Conservation (phyloP, 1,140 invertebrate genomes). For the Heliconius nattereri region DNA sequence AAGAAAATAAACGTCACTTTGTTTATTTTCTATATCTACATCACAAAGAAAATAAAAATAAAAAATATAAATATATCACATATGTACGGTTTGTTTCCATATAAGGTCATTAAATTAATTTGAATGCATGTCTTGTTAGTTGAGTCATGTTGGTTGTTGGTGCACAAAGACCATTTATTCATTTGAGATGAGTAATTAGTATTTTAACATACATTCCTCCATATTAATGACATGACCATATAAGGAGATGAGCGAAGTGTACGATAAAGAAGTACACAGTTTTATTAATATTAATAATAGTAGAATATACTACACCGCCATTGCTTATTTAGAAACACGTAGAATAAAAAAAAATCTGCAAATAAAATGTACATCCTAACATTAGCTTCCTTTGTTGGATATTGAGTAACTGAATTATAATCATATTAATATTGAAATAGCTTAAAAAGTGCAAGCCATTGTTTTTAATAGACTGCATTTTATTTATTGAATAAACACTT, state of each 20-base stretch:
- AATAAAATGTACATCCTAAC: too few relatives aligned
- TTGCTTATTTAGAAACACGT: neutral
- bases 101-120: slow-evolving; percentile 11
- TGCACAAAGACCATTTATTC: slow-evolving; percentile 38
- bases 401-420: too few relatives aligned
- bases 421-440: too few relatives aligned
- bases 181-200: slow-evolving; percentile 41
- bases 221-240: slow-evolving; percentile 31
- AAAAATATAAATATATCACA: neutral
- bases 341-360: too few relatives aligned
- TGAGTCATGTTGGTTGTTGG: slow-evolving; percentile 25
- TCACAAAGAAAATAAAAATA: neutral
- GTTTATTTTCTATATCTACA: too few relatives aligned
- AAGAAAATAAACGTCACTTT: too few relatives aligned
- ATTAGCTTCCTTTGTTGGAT: too few relatives aligned
- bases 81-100: neutral
- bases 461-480: too few relatives aligned
- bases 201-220: slow-evolving; percentile 41
- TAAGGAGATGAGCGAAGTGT: slow-evolving; percentile 17
- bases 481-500: too few relatives aligned
- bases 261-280: neutral
- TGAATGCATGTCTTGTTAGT: slow-evolving; percentile 28
- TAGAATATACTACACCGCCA: neutral
- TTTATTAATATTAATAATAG: neutral
- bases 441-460: too few relatives aligned